Base-by-base conservation (phyloP, 1,140 invertebrate species). In the Neodiprion virginianus region DNA sequence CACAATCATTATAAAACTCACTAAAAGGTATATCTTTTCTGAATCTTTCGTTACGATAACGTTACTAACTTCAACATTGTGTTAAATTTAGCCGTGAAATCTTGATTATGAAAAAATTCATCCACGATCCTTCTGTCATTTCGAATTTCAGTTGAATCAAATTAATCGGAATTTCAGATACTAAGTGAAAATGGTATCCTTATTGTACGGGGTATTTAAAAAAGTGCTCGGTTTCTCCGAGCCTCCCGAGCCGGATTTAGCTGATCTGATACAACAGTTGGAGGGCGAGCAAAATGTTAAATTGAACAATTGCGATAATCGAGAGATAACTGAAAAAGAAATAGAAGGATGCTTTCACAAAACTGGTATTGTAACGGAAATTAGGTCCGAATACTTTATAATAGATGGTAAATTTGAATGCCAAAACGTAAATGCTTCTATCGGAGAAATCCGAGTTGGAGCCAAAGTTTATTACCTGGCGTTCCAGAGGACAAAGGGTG, bases 401-500 rank as follows among this genome's bases (percentile, higher is more conserved):
- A 81, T 89, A 14, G 83, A 89, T 50, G 71, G 85, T 10, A 73
- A 73, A n/a, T 83, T 83, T 77, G 70, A 78, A 12, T 88, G 82
- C 21, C 79, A 87, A 21, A 61, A n/a, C 53, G 74, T 71, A 9
- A 72, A 81, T 50, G 61, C 79, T 4, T 48, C 67, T 0, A 71
- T 76, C 5, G 48, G 47, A 7, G 76, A 82, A 71, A 61, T 86
- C 5, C 66, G 81, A 75, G 11, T 81, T 17, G 86, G 84, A 1
- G 76, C 81, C 66, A 83, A 79, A 76, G 80, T 89, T 0, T 28
- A 80, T 11, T 89, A 87, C 48, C 72, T 85, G 11, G 77, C 77
- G 1, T 86, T 78, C 48, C 75, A 82, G 48, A 70, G 74, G 7
- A 68, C 80, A 28, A 8, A 79, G 47, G 72, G 82, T 53, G 74